Conservation (phyloP, 1,140 invertebrate genomes). For the Drosophila pectinifera region DNA sequence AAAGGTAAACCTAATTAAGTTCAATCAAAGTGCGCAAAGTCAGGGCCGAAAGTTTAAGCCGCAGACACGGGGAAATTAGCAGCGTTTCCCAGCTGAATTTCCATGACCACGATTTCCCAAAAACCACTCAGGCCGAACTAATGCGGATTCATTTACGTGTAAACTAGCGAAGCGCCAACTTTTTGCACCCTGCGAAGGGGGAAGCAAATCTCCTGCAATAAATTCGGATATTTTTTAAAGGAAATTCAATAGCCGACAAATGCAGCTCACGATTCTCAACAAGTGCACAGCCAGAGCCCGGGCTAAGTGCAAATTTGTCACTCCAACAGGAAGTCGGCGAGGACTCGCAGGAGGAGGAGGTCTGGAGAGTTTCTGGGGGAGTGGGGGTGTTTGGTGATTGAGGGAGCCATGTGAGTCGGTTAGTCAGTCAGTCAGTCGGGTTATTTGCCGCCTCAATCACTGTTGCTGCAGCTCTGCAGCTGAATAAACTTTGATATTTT, state of each 20-base stretch:
- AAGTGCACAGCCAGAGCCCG: constrained; percentile 49
- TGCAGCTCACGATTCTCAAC: constrained; percentile 76
- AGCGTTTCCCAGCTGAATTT: constrained; percentile 51
- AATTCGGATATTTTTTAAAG: constrained; percentile 50
- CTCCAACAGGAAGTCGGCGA: constrained; percentile 58
- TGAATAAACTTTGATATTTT: constrained; percentile 29
- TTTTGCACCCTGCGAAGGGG: constrained; percentile 18
- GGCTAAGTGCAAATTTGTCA: constrained; percentile 75
- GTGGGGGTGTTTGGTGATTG: constrained; percentile 13
- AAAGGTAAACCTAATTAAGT: constrained; percentile 58
- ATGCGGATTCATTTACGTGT: constrained; percentile 73
- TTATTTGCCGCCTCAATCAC: constrained; percentile 37
- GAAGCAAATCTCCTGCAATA: constrained; percentile 37
- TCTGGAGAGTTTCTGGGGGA: not conserved
- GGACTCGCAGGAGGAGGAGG: too few species aligned
- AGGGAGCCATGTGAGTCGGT: constrained; percentile 42
- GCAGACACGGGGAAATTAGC: constrained; percentile 67
- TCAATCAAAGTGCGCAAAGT: constrained; percentile 47
- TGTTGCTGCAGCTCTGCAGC: constrained; percentile 15
- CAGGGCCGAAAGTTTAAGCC: constrained; percentile 28
- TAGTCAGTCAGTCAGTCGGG: constrained; percentile 52
- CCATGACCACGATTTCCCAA: constrained; percentile 19
- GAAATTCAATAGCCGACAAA: constrained; percentile 75
- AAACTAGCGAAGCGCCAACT: constrained; percentile 61
- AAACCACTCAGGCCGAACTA: constrained; percentile 66